These are phyloP conservation scores for Poecile atricapillus DNA, from an alignment of 2,113 vertebrate species.

Conservation along the genomic window DNA sequence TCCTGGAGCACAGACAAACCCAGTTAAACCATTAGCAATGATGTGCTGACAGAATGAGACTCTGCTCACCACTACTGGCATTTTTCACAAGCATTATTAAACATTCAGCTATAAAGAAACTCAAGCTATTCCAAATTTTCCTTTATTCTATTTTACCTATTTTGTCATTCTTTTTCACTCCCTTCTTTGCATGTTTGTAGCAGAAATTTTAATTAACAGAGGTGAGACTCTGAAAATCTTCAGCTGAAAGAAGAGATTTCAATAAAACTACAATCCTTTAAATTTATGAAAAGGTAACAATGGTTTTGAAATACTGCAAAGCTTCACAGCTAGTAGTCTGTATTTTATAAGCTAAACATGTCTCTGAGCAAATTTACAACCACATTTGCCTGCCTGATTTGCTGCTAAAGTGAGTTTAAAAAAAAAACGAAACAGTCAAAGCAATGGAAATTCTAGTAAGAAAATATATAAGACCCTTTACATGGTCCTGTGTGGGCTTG, in stretches of 20 bases:
- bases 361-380: not conserved
- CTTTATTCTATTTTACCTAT: not conserved
- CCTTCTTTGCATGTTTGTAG: not conserved
- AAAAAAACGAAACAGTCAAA: not conserved
- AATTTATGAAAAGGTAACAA: not conserved
- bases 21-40: not conserved
- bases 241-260: not conserved
- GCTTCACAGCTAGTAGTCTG: not conserved
- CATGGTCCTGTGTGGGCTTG: not conserved
- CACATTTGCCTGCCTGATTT: not conserved
- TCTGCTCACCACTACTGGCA: not conserved
- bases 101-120: not conserved
- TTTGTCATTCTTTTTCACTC: not conserved
- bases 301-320: not conserved
- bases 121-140: not conserved
- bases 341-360: not conserved
- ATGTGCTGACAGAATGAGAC: not conserved
- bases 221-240: not conserved
- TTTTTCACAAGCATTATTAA: not conserved
- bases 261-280: not conserved
- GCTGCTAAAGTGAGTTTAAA: not conserved
- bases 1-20: not conserved
- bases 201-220: not conserved
- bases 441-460: not conserved
- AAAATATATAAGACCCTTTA: not conserved